Evolutionary conservation across 2,888 invertebrate species (phyloP).

Genomic region (Plagiodera versicolora): DNA sequence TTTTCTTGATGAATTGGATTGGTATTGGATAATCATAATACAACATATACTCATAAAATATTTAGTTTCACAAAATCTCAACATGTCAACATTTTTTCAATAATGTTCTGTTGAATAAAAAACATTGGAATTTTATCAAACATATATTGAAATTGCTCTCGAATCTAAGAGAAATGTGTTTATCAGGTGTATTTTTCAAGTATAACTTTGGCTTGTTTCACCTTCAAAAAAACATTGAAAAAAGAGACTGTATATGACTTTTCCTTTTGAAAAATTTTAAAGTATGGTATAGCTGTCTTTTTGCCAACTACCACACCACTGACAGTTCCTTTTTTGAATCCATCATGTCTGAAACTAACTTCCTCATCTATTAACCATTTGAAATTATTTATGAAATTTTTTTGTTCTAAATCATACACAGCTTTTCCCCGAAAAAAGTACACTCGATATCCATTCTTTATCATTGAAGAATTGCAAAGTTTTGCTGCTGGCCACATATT

Average conservation of each 20-base stretch:
- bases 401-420: slow-evolving; percentile 23
- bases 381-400: slow-evolving; percentile 27
- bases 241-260: slow-evolving; percentile 17
- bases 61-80: no score
- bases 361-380: slow-evolving; percentile 23
- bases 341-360: slow-evolving; percentile 30
- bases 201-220: slow-evolving; percentile 15
- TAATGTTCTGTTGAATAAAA: no score
- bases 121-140: no score
- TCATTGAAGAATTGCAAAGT: slow-evolving; percentile 25
- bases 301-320: slow-evolving; percentile 16
- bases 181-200: background rate
- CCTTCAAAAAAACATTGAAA: slow-evolving; percentile 21
- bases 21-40: no score
- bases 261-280: slow-evolving; percentile 19
- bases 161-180: no score
- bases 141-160: background rate
- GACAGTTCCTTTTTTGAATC: slow-evolving; percentile 31
- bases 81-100: no score
- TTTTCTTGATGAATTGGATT: no score
- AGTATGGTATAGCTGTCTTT: slow-evolving; percentile 26
- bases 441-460: slow-evolving; percentile 25
- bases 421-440: slow-evolving; percentile 37
- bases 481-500: slow-evolving; percentile 33
- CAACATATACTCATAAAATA: no score